phyloP scores from a whole-genome alignment of 35 echinoderm and acorn worm genomes.

The Antedon bifida region DNA sequence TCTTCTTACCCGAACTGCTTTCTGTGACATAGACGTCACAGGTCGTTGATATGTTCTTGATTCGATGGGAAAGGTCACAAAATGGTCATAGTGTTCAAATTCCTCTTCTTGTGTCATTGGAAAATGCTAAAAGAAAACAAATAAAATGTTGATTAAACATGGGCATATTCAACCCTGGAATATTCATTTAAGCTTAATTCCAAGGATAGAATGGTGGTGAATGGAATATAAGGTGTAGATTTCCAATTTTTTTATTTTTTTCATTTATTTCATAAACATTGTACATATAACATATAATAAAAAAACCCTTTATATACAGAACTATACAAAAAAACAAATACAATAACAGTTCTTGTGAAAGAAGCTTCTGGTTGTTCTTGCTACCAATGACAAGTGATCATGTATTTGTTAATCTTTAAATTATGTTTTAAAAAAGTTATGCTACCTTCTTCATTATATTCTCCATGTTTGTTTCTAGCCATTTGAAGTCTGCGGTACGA shows the following conservation, averaged over 20 bases:
- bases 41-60: conserved; percentile 75
- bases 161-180: background rate
- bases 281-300: no score
- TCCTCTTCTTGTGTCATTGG: conserved; percentile 53
- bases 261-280: background rate
- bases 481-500: conserved; percentile 69
- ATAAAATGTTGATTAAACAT: background rate
- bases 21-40: conserved; percentile 92
- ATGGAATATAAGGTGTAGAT: no score
- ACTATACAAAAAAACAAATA: no score
- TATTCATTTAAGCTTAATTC: no score
- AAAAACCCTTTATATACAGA: no score
- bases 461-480: conserved; percentile 65
- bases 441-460: conserved; percentile 69
- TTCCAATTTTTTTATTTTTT: background rate
- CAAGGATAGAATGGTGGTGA: no score
- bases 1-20: conserved; percentile 68
- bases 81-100: conserved; percentile 52
- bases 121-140: conserved; percentile 43
- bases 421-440: no score
- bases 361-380: no score
- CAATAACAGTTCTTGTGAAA: no score
- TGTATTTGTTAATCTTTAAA: no score
- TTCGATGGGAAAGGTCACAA: conserved; percentile 95
- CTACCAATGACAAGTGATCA: no score